Base-by-base conservation (phyloP, 2,797 vertebrate genomes). In the Argya squamiceps region DNA sequence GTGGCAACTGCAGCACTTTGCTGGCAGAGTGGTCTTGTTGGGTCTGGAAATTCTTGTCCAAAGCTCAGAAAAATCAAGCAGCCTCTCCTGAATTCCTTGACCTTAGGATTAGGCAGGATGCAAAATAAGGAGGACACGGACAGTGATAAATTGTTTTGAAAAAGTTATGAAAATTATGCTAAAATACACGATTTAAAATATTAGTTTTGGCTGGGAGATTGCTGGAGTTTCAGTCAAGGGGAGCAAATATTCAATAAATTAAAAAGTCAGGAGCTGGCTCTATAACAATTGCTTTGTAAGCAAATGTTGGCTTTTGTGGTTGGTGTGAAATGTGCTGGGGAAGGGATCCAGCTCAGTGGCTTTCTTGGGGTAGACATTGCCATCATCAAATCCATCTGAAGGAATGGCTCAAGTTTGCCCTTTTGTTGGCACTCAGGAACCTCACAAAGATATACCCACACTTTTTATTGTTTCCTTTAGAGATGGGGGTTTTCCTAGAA, bases 191-290 rank as follows among this genome's bases (percentile, higher is more conserved):
- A 36, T 60, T 81, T 81, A 86, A 96, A 96, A 96, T 96, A 95
- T 94, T 97, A 88, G 89, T 65, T 93, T 87, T 96, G 94, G 95
- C 94, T 93, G 76, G 13, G 55, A 63, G 39, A 2, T 55, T 63
- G 84, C 79, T 96, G 87, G 63, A 88, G 79, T 78, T 93, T 91
- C 6, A 4, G 63, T 91, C 43, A 52, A 65, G 44, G 29, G 71
- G 79, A 93, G 74, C 62, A 93, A 94, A 88, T 56, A 85, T 30
- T 73, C 76, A 69, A 68, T 96, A 88, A 86, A 90, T 90, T 82
- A 56, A 88, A 46, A 85, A 86, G 73, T 32, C 79, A 46, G 63
- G 91, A 79, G 55, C 16, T 96, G 91, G 91, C 89, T 87, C 86
- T 39, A 10, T 49, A 92, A 21, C 88, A 53, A 52, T 27, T 88